Evolutionary conservation across 2,113 vertebrate species (phyloP), one percentile per base, ranked within the genome.

Genomic region (Hiodon alosoides): DNA sequence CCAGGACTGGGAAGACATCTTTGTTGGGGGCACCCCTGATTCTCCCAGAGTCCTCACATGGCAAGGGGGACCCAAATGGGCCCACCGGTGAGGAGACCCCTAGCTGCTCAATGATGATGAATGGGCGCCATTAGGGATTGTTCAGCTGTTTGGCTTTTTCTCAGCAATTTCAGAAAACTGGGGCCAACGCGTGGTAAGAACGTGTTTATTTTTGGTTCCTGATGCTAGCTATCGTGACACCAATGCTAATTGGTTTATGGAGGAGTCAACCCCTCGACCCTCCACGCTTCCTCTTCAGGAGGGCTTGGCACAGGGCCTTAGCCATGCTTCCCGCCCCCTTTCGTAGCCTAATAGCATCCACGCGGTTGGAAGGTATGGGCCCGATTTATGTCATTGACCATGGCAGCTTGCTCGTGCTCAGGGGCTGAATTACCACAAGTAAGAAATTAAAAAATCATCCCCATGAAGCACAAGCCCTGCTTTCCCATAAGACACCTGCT

Each of bases 41-140:
- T 61, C 67, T 58, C 66, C 67, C 71, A 58, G 55, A 62, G 59
- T 61, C 73, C 75, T 70, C 59, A 73, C 77, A 66, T 75, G 78
- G 80, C 84, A 50, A n/a, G 16, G 31, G 31, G 60, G 50, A 83
- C 80, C 79, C 75, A 17, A 69, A 83, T 81, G 82, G 83, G 83
- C 82, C 79, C 86, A 82, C 76, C 68, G 75, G 74, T 79, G 72
- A 85, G 83, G 81, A 86, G 86, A 87, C 83, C 73, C 71, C 72
- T 13, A 6, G 73, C 64, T 67, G 73, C 77, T 78, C 81, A 82
- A 84, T 82, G 80, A 84, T 88, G 89, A 91, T 90, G 86, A 89
- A 89, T 89, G 84, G 82, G 84, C 85, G 85, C 87, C 88, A 88
- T 90, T 90, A 90, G 87, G 87, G 89, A 31, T 81, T 81, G 76